Conservation (phyloP, 2,888 invertebrate species). For the Nipponacmea schrenckii region DNA sequence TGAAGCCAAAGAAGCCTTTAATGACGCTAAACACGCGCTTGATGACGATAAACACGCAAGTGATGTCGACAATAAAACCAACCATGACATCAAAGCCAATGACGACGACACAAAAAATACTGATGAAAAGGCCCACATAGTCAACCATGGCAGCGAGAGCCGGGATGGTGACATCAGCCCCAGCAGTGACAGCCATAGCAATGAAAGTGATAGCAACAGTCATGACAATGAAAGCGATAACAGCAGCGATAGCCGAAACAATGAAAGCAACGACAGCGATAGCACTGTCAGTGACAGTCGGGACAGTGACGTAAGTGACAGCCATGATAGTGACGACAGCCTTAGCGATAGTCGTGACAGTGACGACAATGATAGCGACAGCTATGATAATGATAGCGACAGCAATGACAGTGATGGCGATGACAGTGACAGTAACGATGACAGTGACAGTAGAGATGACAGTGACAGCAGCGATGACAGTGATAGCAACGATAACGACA, state of each 20-base stretch:
- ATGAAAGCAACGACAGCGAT: slow-evolving; percentile 2
- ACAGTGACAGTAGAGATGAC: slow-evolving; percentile 11
- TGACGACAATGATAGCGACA: slow-evolving; percentile 6
- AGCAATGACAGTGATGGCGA: neutral
- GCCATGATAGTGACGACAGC: slow-evolving; percentile 3
- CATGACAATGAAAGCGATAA: too few species aligned
- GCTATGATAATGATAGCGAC: slow-evolving; percentile 10
- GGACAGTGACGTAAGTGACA: neutral
- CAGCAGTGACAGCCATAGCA: too few species aligned
- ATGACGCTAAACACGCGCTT: too few species aligned
- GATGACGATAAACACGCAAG: too few species aligned
- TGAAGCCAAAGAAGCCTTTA: too few species aligned
- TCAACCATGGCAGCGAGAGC: too few species aligned
- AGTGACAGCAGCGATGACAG: slow-evolving; percentile 13
- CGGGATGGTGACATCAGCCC: too few species aligned
- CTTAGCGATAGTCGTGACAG: slow-evolving; percentile 14
- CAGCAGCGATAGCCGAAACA: neutral
- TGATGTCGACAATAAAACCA: too few species aligned
- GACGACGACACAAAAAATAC: too few species aligned
- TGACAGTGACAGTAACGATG: neutral
- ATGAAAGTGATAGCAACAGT: too few species aligned
- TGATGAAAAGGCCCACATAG: too few species aligned
- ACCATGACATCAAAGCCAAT: too few species aligned
- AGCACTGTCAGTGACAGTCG: slow-evolving; percentile 1
- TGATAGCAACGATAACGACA: neutral